Evolutionary conservation across 2,113 vertebrate species (phyloP).

Genomic region (Hyperopisus bebe): DNA sequence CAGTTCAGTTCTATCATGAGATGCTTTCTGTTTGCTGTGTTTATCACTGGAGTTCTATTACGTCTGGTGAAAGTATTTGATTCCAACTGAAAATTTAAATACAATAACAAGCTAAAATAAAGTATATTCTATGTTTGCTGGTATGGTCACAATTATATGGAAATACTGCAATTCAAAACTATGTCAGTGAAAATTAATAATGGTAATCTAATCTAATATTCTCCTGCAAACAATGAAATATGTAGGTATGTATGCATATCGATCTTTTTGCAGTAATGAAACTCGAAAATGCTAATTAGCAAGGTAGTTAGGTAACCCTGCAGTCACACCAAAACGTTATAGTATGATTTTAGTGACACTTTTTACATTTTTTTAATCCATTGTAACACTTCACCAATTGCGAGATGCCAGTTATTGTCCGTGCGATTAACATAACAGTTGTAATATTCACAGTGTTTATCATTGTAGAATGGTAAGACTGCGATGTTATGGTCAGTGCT

Average conservation of each 20-base stretch:
- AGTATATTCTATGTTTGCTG: neutral
- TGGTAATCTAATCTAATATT: neutral
- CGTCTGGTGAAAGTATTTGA: neutral
- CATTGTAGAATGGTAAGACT: neutral
- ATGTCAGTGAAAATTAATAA: neutral
- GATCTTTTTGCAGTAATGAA: neutral
- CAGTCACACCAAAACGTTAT: neutral
- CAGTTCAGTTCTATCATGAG: neutral
- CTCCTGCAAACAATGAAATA: neutral
- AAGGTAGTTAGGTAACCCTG: neutral
- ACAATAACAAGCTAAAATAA: neutral
- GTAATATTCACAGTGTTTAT: neutral
- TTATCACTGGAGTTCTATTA: conserved; percentile 14
- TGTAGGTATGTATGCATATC: neutral
- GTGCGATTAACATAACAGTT: neutral
- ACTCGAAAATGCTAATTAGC: neutral
- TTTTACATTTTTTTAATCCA: neutral
- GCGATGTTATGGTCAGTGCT: neutral
- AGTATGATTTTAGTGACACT: neutral
- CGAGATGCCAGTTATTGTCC: neutral
- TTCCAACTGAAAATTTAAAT: neutral
- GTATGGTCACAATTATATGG: neutral
- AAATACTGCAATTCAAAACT: neutral
- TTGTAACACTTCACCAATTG: neutral
- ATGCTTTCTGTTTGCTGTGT: conserved; percentile 21